Conservation (phyloP, 2,113 vertebrate genomes). For the Catagonus wagneri region DNA sequence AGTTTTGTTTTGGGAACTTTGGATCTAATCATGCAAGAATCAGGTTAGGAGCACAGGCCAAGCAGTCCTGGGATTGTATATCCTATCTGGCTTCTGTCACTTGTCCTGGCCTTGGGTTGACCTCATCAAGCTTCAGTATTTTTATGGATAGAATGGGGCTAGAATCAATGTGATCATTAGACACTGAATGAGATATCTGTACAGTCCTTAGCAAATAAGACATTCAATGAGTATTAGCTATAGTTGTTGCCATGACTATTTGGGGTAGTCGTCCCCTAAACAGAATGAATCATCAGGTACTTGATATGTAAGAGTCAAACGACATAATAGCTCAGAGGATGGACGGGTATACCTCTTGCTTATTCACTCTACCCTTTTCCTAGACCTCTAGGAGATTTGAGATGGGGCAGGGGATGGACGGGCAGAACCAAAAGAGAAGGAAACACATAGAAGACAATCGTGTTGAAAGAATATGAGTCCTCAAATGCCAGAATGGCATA, state of each 20-base stretch:
- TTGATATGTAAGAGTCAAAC: not conserved
- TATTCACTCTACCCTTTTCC: not conserved
- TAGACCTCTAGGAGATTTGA: not conserved
- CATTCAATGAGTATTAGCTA: not conserved
- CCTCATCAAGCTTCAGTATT: not conserved
- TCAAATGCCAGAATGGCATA: not conserved
- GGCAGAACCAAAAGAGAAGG: not conserved
- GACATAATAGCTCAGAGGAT: not conserved
- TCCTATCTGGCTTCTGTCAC: not conserved
- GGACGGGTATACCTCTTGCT: not conserved
- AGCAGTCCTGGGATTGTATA: not conserved
- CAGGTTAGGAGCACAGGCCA: not conserved
- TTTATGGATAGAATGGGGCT: not conserved
- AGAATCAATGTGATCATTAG: not conserved
- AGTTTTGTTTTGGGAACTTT: not conserved
- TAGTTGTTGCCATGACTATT: not conserved
- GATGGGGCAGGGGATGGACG: not conserved
- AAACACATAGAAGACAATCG: not conserved
- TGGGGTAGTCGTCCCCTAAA: not conserved
- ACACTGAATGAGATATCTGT: not conserved
- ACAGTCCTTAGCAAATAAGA: constrained; percentile 19
- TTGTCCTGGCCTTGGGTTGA: not conserved
- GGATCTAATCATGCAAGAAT: not conserved
- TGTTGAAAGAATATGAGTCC: not conserved
- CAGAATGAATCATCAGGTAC: not conserved